Base-by-base conservation (phyloP, 2,888 invertebrate genomes). In the Dolichomitus sp. region DNA sequence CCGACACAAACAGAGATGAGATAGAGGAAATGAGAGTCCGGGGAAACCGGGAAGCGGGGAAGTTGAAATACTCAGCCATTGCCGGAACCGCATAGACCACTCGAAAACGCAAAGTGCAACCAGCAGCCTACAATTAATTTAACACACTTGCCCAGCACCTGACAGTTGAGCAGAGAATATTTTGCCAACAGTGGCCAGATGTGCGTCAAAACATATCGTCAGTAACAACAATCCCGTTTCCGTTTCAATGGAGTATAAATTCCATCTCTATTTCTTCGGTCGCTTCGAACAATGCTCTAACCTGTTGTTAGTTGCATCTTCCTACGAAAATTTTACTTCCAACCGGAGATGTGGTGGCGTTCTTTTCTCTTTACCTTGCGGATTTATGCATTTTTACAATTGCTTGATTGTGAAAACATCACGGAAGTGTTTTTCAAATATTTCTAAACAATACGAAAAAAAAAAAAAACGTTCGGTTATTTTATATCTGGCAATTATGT, bases 91-190 rank as follows among this genome's bases (percentile, higher is more conserved):
- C 61, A 61, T 37, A 37, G 37, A 33, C 61, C 37, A 33, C 37
- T 61, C 37, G 37, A 61, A 61, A 37, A 19, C 61, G 17, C 61
- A 61, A 61, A 61, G 61, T 61, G 33, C 61, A 61, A 61, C 37
- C 61, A 17, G 61, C 61, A 9, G 7, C 61, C 61, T 61, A 61
- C 61, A 61, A 61, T 61, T 61, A 61, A 61, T 61, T 61, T 37
- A 61, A 40, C 61, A 61, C 37, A 37, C 37, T 61, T 61, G 61
- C 11, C 19, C 61, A 61, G 37, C 33, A 40, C 33, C 61, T 61
- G 61, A 61, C 61, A 61, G 61, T 61, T 40, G 33, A 33, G 40
- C 19, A 17, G 19, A 37, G 19, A 11, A 61, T 61, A 61, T 61
- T 61, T 17, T 4, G 37, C 61, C 61, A 37, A 17, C 61, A 61